Base-by-base conservation (phyloP, 2,113 vertebrate species). In the Scytalopus superciliaris region DNA sequence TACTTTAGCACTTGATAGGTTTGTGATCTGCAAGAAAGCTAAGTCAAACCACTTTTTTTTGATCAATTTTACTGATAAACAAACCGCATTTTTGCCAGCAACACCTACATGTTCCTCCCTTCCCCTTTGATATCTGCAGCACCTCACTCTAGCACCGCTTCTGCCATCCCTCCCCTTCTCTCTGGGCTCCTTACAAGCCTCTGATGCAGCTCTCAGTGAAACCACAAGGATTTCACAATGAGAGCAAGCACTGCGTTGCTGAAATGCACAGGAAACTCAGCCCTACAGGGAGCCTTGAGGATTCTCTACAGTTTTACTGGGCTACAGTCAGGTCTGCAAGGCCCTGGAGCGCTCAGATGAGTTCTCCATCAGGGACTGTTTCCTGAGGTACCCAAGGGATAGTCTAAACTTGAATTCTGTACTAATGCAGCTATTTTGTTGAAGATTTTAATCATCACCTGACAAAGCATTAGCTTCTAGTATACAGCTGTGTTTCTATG, bases 61-160 rank as follows among this genome's bases (percentile, higher is more conserved):
- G 87, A 96, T 95, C 45, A 59, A 39, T 53, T 69, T 53, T 45
- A 50, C 70, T 0, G 84, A 97, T 96, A 93, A 94, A 82, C 27
- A 89, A 94, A 93, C 74, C 89, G 82, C 55, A 47, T 3, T 56
- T 67, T 6, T 85, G 57, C 17, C 74, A 89, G 37, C 45, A 93
- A 50, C 49, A 39, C 79, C 22, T 17, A 19, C 7, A 5, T 5
- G 12, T 24, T 87, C 74, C 17, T 70, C 63, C 28, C 40, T 60
- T 85, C 33, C 70, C 33, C 50, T 93, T 8, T 60, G 39, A 69
- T 39, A 55, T 39, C 45, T 79, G 70, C 49, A 96, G 57, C 78
- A 93, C 15, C 37, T 68, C 25, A 14, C 18, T 53, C 30, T 53
- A 53, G 63, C 68, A 64, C 5, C 2, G 3, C 57, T 40, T 81